Evolutionary conservation across 2,113 vertebrate species (phyloP), one percentile per base, ranked within the genome.

Genomic region (Tenebrosternarchus preto): DNA sequence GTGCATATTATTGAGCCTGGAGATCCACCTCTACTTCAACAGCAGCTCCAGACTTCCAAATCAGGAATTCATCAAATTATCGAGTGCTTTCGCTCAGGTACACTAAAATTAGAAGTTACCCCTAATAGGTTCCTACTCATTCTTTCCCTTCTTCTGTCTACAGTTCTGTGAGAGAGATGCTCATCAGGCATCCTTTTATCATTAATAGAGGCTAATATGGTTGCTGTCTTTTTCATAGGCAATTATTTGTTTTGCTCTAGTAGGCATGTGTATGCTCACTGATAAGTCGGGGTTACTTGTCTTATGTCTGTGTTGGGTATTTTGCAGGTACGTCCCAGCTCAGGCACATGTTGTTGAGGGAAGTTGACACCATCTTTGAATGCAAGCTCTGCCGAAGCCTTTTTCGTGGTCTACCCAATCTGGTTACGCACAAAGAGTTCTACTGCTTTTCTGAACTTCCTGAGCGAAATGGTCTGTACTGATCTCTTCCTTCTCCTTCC

Each of bases 281-380:
- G 22, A 22, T 33, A 70, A 43, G 53, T 33, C 53, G 29, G 43
- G 79, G 55, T 73, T 20, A 59, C 19, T 61, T 43, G 61, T 84
- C 87, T 7, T 86, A 78, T 50, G 84, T 88, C 1, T 75, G n/a
- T 76, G 76, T 15, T 82, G 64, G 43, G 76, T 25, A 61, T 77
- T 57, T 84, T 73, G 72, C 90, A 99, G 98, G 98, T 88, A 99
- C 98, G 1, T 94, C 90, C 81, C 95, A 99, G 85, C 95, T 99
- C 87, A 96, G 94, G 71, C 95, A 96, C 88, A 97, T 99, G 92
- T 92, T 99, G 88, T 92, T 99, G 89, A 96, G 92, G 91, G 98
- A 99, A 80, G 98, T 99, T 92, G 97, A 99, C 89, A 99, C 98
- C 85, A 99, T 99, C 92, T 99, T 99, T 87, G 98, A 99, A 89